Evolutionary conservation across 2,797 vertebrate genomes (phyloP), one percentile per base, ranked within the genome.

Genomic region (Mormyrops attenuatus): DNA sequence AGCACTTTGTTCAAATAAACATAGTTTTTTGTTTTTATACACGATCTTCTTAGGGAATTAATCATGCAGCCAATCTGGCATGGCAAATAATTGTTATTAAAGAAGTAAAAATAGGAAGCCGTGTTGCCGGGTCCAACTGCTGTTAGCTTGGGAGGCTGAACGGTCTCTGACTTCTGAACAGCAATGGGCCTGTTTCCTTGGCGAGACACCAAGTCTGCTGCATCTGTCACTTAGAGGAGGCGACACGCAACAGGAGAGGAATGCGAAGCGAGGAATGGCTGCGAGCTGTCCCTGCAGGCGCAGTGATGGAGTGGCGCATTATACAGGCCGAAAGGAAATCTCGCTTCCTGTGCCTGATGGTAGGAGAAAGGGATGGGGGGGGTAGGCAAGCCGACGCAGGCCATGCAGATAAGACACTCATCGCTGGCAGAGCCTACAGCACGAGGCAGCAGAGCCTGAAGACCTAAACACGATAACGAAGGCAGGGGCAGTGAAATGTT

Each of bases 181-280:
- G 30, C 41, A 26, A 52, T 26, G 57, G 57, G 49, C 38, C 41
- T n/a, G 57, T 73, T 88, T 73, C 87, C 55, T 88, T 34, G 41
- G 41, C 9, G 22, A 88, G 87, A 52, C 41, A 55, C 50, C 17
- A 49, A 63, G n/a, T 52, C 63, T 30, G 41, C 55, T 69, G 38
- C 87, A 66, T 63, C 87, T 88, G 87, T 63, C 87, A 88, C 87
- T 88, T 88, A 63, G 55, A 41, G 52, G 7, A 50, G 49, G 80
- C 20, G 47, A 47, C 44, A 9, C 84, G 20, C 84, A 22, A 87
- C 86, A 87, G 86, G 86, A 87, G 30, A 13, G 86, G 87, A 88
- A 88, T 88, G 87, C 87, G 60, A 47, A 63, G 57, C 38, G 4
- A n/a, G 87, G 63, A 30, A 73, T 50, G 38, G 87, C 30, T n/a